Conservation (phyloP, 2,888 invertebrate species). For the Hofmannophila pseudospretella region DNA sequence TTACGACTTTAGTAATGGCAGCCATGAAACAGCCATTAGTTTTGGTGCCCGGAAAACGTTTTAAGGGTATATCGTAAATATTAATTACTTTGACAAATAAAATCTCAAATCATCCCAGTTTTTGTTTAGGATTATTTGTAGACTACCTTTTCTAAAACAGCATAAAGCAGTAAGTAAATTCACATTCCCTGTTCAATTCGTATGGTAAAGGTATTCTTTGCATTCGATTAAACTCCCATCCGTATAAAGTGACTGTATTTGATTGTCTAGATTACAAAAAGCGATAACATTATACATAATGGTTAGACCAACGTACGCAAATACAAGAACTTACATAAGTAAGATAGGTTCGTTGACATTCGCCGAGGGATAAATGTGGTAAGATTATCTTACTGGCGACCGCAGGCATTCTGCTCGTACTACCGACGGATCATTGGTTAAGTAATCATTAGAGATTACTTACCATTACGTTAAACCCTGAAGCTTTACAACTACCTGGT, state of each 20-base stretch:
- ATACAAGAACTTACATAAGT: neutral
- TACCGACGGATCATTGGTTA: constrained; percentile 7
- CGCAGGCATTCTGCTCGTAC: constrained; percentile 6
- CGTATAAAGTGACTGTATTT: no score
- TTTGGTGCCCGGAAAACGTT: constrained; percentile 20
- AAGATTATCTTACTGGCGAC: constrained; percentile 10
- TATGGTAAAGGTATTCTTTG: no score
- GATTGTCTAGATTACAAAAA: no score
- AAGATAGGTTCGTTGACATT: constrained; percentile 10
- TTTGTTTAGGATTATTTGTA: no score
- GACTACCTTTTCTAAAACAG: no score
- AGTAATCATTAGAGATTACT: constrained; percentile 9
- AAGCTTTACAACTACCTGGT: no score
- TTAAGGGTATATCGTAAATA: neutral
- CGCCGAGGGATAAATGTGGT: constrained; percentile 6
- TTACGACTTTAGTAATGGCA: constrained; percentile 32
- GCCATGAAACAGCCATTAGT: constrained; percentile 33
- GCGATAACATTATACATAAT: neutral
- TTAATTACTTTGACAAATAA: neutral
- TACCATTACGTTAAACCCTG: no score
- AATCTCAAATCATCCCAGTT: no score
- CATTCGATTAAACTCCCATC: no score
- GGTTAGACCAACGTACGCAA: neutral
- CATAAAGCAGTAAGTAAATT: no score
- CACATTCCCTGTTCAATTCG: no score